phyloP scores from a whole-genome alignment of 2,888 invertebrate genomes.

The Amblyteles armatorius region DNA sequence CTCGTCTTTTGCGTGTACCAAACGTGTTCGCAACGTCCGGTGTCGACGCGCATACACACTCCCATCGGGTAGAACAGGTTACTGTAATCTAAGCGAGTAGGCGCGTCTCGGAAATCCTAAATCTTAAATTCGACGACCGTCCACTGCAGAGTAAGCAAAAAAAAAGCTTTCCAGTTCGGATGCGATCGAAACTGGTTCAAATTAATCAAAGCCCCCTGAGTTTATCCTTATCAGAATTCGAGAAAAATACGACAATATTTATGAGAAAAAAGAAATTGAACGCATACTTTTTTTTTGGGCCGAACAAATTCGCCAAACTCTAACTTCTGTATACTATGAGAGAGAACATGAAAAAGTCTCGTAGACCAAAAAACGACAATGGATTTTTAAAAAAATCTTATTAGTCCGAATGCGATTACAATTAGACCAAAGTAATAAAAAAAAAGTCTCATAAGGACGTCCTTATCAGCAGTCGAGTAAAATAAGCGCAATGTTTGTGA shows the following conservation, averaged over 20 bases:
- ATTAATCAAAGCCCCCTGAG: too few species aligned
- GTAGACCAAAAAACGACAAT: too few species aligned
- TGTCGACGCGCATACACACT: constrained; percentile 13
- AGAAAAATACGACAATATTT: too few species aligned
- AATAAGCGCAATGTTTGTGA: too few species aligned
- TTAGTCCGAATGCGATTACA: not conserved
- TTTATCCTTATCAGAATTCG: too few species aligned
- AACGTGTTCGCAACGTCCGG: constrained; percentile 54
- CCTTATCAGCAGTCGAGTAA: too few species aligned
- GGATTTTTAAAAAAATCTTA: not conserved
- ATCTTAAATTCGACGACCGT: not conserved
- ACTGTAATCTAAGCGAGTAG: not conserved
- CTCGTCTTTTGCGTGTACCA: constrained; percentile 18
- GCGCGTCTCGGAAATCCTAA: not conserved
- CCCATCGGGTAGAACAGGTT: not conserved
- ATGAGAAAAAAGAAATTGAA: too few species aligned
- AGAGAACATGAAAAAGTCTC: too few species aligned
- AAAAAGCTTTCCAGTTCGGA: not conserved
- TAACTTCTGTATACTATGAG: too few species aligned
- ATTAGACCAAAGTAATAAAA: not conserved
- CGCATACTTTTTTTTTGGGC: too few species aligned
- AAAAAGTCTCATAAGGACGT: too few species aligned
- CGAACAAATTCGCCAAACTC: too few species aligned
- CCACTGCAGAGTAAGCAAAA: not conserved
- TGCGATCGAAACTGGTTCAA: not conserved